These are phyloP conservation scores for Synanthedon andrenaeformis DNA, from an alignment of 2,888 invertebrate genomes.

Conservation along the genomic window DNA sequence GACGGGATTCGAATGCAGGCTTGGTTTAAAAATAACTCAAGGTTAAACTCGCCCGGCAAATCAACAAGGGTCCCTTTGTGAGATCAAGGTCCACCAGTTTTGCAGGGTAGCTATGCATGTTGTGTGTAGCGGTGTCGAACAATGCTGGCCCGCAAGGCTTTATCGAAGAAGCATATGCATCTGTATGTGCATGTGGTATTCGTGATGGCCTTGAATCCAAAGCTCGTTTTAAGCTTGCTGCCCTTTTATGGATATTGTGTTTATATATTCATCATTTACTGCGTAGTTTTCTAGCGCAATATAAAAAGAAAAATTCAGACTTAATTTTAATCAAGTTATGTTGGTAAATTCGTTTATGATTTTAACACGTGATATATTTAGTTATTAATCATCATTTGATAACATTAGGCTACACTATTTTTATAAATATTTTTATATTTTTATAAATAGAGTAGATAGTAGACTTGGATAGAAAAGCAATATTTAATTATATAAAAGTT, in stretches of 20 bases:
- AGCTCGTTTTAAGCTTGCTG: background rate
- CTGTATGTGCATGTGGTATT: background rate
- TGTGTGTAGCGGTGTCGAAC: background rate
- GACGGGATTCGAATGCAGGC: slow-evolving; percentile 58
- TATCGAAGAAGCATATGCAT: background rate
- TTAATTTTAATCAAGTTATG: no score
- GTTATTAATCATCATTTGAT: no score
- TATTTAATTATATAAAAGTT: no score
- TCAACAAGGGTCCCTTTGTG: slow-evolving; percentile 59
- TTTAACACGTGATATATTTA: no score
- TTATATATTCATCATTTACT: background rate
- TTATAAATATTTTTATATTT: no score
- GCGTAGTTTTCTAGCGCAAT: no score
- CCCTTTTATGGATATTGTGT: background rate
- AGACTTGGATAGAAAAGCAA: no score
- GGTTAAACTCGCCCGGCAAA: slow-evolving; percentile 47
- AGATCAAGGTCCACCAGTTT: slow-evolving; percentile 65
- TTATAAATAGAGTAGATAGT: no score
- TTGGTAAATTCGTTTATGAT: no score
- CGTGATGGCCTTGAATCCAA: background rate
- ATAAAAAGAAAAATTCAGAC: no score
- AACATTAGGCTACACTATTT: no score
- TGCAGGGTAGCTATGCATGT: slow-evolving; percentile 37
- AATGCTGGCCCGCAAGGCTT: background rate
- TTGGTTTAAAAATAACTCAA: slow-evolving; percentile 66